Evolutionary conservation across 2,888 invertebrate genomes (phyloP), one percentile per base, ranked within the genome.

Genomic region (Escarpia spicata): DNA sequence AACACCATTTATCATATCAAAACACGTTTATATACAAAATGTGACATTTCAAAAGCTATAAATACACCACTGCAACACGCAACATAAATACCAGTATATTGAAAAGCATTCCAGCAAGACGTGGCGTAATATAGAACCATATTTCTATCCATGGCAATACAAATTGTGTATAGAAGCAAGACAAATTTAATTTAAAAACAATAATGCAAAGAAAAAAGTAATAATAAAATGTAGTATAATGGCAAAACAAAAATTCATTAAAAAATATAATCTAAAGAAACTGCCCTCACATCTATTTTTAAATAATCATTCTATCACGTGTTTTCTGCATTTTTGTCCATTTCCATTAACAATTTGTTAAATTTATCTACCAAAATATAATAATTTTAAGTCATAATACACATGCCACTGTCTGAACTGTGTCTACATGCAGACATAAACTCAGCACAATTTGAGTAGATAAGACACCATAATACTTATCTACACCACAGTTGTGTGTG

Each of bases 31-130:
- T 75, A 75, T 75, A 75, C 75, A 75, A 75, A 75, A 75, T 75
- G 75, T 75, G 75, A 75, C 26, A 75, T 75, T 75, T 75, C 75
- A 75, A 75, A 26, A n/a, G 75, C 60, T 75, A 75, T 75, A 75
- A 75, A 75, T 75, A 75, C 75, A n/a, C 19, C 75, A 75, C 75
- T 75, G 4, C 75, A 75, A 75, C 26, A n/a, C 26, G 52, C 15
- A 52, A 52, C 52, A 52, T 52, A 26, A 75, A 75, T 75, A 75
- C 6, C 0, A 3, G n/a, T 75, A 75, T 26, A n/a, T 75, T 75
- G 75, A 75, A 75, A 75, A 75, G 75, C 4, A 75, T 15, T 19
- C 15, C 75, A 75, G 75, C 75, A 75, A 75, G 75, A 75, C 26
- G n/a, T 26, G 52, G 75, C 75, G 4, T 19, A 19, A 75, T 19